Percentiles rank a stretch among this genome's conserved stretches.
These are phyloP conservation scores for Neoaliturus tenellus DNA, from an alignment of 2,888 invertebrate genomes.

Conservation along the genomic window DNA sequence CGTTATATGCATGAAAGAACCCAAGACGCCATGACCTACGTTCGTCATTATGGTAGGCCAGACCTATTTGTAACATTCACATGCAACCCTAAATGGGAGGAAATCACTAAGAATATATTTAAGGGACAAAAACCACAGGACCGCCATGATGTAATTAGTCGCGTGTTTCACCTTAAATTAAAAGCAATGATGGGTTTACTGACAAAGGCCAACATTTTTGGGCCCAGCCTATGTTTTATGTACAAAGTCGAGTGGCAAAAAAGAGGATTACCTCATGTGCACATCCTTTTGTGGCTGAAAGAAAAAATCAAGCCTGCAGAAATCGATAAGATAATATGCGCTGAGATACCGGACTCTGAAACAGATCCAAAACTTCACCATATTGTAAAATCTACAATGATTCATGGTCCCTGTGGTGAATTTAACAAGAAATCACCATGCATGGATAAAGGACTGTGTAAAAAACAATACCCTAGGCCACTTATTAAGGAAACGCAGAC, in stretches of 20 bases:
- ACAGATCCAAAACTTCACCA: conserved; percentile 67
- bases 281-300: conserved; percentile 66
- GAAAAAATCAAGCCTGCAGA: conserved; percentile 63
- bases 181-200: conserved; percentile 64
- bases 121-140: conserved; percentile 63
- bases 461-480: conserved; percentile 68
- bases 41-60: conserved; percentile 69
- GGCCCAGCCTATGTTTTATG: conserved; percentile 63
- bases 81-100: conserved; percentile 69
- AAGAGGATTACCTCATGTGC: conserved; percentile 68
- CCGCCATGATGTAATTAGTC: conserved; percentile 66
- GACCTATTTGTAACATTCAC: conserved; percentile 70
- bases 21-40: conserved; percentile 70
- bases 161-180: conserved; percentile 67
- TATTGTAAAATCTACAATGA: conserved; percentile 64
- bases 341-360: conserved; percentile 69
- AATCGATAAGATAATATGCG: conserved; percentile 69
- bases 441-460: conserved; percentile 70
- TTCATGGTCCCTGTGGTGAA: conserved; percentile 70
- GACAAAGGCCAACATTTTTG: conserved; percentile 65
- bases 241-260: conserved; percentile 69
- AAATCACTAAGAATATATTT: conserved; percentile 65
- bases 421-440: conserved; percentile 69
- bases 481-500: conserved; percentile 62
- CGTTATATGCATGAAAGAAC: conserved; percentile 70